A percentile compares a stretch with the other conserved stretches of the same genome.
phyloP scores from a whole-genome alignment of 2,797 vertebrate species.

The Aulostomus chinensis region DNA sequence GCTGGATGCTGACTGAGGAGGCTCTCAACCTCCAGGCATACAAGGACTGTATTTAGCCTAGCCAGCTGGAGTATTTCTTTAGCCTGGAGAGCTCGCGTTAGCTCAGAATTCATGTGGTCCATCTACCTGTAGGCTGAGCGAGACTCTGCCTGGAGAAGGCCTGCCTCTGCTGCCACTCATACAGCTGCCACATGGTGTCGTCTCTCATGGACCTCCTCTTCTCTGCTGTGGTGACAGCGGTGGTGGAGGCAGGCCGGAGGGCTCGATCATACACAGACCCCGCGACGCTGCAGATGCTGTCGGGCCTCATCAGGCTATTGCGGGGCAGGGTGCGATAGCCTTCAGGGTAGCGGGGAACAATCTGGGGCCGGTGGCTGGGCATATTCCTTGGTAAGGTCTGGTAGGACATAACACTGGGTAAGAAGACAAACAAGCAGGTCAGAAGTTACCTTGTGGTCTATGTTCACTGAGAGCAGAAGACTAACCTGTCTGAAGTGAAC shows the following conservation, averaged over 20 bases:
- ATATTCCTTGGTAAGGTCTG: slow-evolving; percentile 95
- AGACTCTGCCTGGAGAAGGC: slow-evolving; percentile 85
- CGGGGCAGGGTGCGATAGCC: slow-evolving; percentile 92
- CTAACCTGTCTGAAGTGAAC: too few relatives aligned
- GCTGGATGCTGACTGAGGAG: too few relatives aligned
- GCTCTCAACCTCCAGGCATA: too few relatives aligned
- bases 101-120: background rate
- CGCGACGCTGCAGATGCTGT: slow-evolving; percentile 84
- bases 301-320: slow-evolving; percentile 85
- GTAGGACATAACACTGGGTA: slow-evolving; percentile 86
- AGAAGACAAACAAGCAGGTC: background rate
- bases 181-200: slow-evolving; percentile 99
- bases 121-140: slow-evolving; percentile 61
- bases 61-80: background rate
- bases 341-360: slow-evolving; percentile 87
- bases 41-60: background rate
- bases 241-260: slow-evolving; percentile 48
- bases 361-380: slow-evolving; percentile 90
- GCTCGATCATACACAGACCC: slow-evolving; percentile 78
- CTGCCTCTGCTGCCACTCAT: slow-evolving; percentile 97
- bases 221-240: slow-evolving; percentile 74
- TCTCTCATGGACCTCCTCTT: slow-evolving; percentile 90
- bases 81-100: background rate
- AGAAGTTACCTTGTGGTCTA: background rate
- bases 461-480: too few relatives aligned